Conservation (phyloP, 2,797 vertebrate genomes). For the Pseudocheirus occidentalis region DNA sequence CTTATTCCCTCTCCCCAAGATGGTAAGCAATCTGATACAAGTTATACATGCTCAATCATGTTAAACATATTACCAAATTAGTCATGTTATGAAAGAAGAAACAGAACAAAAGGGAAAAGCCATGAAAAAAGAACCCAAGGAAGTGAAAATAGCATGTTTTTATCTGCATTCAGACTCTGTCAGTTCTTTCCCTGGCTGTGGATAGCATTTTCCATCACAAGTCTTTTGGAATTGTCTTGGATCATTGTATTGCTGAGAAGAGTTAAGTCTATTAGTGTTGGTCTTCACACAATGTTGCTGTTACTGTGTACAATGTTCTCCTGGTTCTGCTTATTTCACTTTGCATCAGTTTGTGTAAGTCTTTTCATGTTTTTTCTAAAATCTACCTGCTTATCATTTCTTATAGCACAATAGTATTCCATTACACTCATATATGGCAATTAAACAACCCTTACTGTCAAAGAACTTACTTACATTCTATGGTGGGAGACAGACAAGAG, state of each 20-base stretch:
- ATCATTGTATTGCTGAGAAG: too few species aligned
- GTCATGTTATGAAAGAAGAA: not conserved
- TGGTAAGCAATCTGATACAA: not conserved
- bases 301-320: too few species aligned
- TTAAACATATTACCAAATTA: not conserved
- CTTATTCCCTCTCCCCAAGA: not conserved
- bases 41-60: not conserved
- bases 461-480: not conserved
- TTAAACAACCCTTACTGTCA: not conserved
- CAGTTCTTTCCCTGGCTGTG: not conserved
- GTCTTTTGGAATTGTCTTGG: not conserved
- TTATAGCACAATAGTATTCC: too few species aligned
- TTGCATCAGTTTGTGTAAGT: too few species aligned
- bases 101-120: not conserved
- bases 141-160: not conserved
- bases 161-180: not conserved
- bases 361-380: too few species aligned
- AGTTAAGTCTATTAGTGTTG: too few species aligned
- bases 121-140: not conserved
- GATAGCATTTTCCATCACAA: not conserved
- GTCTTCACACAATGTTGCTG: too few species aligned
- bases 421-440: too few species aligned
- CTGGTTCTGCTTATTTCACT: too few species aligned
- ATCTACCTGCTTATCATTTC: too few species aligned
- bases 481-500: not conserved